A percentile compares a stretch with the other conserved stretches of the same genome.
Conservation (phyloP, 2,888 invertebrate species). For the Drymonia ruficornis region DNA sequence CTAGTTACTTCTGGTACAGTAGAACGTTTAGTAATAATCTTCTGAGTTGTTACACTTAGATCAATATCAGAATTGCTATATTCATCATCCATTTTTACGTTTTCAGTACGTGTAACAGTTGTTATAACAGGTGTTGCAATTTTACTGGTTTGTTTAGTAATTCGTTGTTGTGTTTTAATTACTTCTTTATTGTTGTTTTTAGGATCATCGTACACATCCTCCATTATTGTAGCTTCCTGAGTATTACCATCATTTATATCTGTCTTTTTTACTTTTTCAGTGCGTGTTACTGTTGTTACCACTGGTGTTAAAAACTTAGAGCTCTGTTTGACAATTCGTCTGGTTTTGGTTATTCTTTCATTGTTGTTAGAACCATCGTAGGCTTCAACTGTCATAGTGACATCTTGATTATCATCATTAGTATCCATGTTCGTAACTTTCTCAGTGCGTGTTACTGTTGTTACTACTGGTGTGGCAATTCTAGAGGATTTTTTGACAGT, state of each 20-base stretch:
- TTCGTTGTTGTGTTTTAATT: conserved; percentile 8
- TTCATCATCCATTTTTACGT: background rate
- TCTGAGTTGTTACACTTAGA: background rate
- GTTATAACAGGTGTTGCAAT: background rate
- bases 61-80: background rate
- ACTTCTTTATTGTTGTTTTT: conserved; percentile 10
- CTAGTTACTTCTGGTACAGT: background rate
- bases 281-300: background rate
- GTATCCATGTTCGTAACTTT: background rate
- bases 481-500: conserved; percentile 2
- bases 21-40: background rate
- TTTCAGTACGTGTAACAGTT: background rate
- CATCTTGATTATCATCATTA: background rate
- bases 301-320: background rate
- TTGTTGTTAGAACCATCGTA: conserved; percentile 17
- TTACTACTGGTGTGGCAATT: background rate
- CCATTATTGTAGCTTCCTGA: background rate
- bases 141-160: conserved; percentile 4
- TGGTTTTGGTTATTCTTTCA: conserved; percentile 7
- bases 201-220: background rate
- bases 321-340: conserved; percentile 9
- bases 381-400: conserved; percentile 7
- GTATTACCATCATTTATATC: background rate
- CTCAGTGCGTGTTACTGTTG: background rate
- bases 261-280: background rate